These are phyloP conservation scores for Pterostichus madidus DNA, from an alignment of 2,888 invertebrate genomes.

Conservation along the genomic window DNA sequence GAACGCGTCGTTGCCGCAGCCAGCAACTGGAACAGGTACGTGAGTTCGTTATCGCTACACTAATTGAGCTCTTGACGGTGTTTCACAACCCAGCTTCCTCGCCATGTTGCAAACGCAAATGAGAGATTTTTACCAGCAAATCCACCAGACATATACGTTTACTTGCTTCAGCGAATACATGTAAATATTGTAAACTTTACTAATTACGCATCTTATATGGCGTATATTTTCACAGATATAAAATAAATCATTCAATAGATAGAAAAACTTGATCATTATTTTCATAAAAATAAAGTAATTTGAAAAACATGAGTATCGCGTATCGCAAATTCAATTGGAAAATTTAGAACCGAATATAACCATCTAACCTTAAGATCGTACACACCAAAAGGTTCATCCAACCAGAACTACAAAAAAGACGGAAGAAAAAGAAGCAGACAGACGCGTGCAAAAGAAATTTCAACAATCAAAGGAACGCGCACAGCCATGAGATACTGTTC, in stretches of 20 bases:
- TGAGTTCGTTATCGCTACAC: slow-evolving; percentile 65
- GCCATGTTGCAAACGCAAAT: slow-evolving; percentile 59
- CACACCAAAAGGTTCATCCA: slow-evolving; percentile 53
- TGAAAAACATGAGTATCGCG: too few relatives aligned
- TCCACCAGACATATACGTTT: slow-evolving; percentile 43
- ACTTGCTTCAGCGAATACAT: slow-evolving; percentile 22
- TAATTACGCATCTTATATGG: slow-evolving; percentile 14
- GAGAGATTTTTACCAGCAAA: slow-evolving; percentile 61
- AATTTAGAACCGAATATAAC: slow-evolving; percentile 28
- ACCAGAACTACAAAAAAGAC: slow-evolving; percentile 36
- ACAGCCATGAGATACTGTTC: slow-evolving; percentile 7
- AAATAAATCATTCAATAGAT: neutral
- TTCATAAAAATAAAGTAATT: too few relatives aligned
- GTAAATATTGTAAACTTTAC: slow-evolving; percentile 36
- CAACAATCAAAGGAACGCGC: slow-evolving; percentile 47
- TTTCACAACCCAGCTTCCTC: slow-evolving; percentile 14
- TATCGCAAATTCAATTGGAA: slow-evolving; percentile 38
- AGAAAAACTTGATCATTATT: too few relatives aligned
- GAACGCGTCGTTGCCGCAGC: neutral
- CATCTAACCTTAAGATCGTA: slow-evolving; percentile 19
- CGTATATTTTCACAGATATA: neutral
- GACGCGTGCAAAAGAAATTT: slow-evolving; percentile 41
- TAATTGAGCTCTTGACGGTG: slow-evolving; percentile 66
- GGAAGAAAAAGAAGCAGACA: slow-evolving; percentile 30
- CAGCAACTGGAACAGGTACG: slow-evolving; percentile 30